Evolutionary conservation across 2,888 invertebrate genomes (phyloP), one percentile per base, ranked within the genome.

Genomic region (Apamea crenata): DNA sequence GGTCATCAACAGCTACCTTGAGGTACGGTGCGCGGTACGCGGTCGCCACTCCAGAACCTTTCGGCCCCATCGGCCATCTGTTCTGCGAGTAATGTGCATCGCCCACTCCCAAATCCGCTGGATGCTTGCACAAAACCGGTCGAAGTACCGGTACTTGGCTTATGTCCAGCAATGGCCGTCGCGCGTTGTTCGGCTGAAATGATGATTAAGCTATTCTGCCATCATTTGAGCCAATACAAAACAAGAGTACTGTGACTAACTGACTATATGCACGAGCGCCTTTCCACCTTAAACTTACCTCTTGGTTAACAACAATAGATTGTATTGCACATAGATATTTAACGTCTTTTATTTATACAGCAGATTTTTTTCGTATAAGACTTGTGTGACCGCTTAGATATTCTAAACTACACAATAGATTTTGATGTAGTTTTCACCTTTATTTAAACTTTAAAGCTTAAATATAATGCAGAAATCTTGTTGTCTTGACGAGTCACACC

Each of bases 321-420:
- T 44, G 6, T 18, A 44, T n/a, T 25, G 32, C 16, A 44, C 10
- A 8, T 21, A 32, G 14, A n/a, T 72, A 70, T 32, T 59, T 36
- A 47, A 4, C 44, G 8, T 18, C 12, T 50, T 61, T 50, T 56
- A 78, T 78, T 78, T 68, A 53, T 21, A 63, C 50, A 68, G 61
- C 53, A 68, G 50, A 44, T 14, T 10, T 10, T 53, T 70, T 25
- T 70, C 16, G 1, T 25, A 47, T 47, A 16, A 47, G 21, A 44
- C 21, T 47, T 12, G 36, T 66, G 7, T 36, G 25, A 66, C 36
- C 36, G 25, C 25, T 66, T 59, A 59, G 14, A n/a, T 59, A 4
- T 59, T 59, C n/a, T 21, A 53, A 53, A 21, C 53, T 32, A 8
- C 16, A 29, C 3, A 40, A 40, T 25, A 25, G 40, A 66, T 40